Evolutionary conservation across 1,140 invertebrate genomes (phyloP).

Genomic region (Melitaea cinxia): DNA sequence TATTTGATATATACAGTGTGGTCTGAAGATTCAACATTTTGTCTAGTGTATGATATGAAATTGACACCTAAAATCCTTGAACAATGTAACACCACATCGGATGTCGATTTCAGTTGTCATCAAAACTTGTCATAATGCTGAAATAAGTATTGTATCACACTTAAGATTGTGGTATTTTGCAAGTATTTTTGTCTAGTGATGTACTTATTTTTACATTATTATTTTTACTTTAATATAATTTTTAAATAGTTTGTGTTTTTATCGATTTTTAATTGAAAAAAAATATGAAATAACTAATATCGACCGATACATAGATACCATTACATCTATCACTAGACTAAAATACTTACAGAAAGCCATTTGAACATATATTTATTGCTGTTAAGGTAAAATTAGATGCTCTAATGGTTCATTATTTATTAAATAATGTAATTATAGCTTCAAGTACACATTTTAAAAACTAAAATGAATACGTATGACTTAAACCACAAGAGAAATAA

Average conservation of each 20-base stretch:
- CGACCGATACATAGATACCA: no score
- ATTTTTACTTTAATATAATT: neutral
- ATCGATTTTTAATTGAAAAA: no score
- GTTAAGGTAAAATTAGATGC: conserved; percentile 16
- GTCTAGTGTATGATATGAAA: no score
- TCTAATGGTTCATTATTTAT: conserved; percentile 7
- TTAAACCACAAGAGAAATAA: no score
- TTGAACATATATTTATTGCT: conserved; percentile 17
- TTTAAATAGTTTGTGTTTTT: neutral
- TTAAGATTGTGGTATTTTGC: neutral
- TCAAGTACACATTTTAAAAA: conserved; percentile 13
- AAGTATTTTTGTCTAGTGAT: neutral
- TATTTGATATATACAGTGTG: conserved; percentile 15
- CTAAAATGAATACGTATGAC: no score
- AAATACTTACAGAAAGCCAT: neutral
- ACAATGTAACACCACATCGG: no score
- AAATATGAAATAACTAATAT: no score
- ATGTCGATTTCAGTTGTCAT: no score
- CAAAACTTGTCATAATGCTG: no score
- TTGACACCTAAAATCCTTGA: no score
- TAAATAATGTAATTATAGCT: neutral
- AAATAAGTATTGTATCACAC: no score
- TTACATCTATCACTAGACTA: neutral
- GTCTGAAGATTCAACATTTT: no score
- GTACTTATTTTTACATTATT: neutral